phyloP scores from a whole-genome alignment of 2,797 vertebrate genomes.

The Emydoidea blandingii region DNA sequence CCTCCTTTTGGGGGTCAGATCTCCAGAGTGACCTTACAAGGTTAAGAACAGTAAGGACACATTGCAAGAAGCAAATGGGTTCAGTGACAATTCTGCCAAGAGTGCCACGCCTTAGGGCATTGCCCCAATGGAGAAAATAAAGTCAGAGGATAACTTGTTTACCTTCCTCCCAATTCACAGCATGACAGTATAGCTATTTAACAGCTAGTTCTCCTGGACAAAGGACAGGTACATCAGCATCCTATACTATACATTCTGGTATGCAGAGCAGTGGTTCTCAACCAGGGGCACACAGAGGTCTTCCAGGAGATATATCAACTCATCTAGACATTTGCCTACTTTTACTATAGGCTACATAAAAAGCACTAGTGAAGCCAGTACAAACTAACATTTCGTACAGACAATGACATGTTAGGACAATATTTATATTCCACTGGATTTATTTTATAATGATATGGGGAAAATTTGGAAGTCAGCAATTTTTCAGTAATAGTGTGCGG shows the following conservation, averaged over 20 bases:
- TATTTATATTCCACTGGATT: too few relatives aligned
- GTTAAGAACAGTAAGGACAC: conserved; percentile 5
- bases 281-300: too few relatives aligned
- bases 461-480: too few relatives aligned
- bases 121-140: not conserved
- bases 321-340: too few relatives aligned
- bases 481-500: too few relatives aligned
- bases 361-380: too few relatives aligned
- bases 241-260: not conserved
- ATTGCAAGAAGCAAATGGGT: not conserved
- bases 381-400: too few relatives aligned
- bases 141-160: not conserved
- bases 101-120: not conserved
- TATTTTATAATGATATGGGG: too few relatives aligned
- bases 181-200: not conserved
- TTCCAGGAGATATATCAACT: too few relatives aligned
- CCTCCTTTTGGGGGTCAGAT: not conserved
- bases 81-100: not conserved
- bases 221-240: fast-evolving
- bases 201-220: not conserved
- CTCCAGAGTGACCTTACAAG: conserved; percentile 40
- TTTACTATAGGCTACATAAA: too few relatives aligned
- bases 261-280: not conserved
- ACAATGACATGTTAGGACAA: too few relatives aligned
- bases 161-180: not conserved